Percentiles rank a stretch among this genome's conserved stretches.
These are phyloP conservation scores for Lasius platythorax DNA, from an alignment of 2,888 invertebrate species.

Conservation along the genomic window DNA sequence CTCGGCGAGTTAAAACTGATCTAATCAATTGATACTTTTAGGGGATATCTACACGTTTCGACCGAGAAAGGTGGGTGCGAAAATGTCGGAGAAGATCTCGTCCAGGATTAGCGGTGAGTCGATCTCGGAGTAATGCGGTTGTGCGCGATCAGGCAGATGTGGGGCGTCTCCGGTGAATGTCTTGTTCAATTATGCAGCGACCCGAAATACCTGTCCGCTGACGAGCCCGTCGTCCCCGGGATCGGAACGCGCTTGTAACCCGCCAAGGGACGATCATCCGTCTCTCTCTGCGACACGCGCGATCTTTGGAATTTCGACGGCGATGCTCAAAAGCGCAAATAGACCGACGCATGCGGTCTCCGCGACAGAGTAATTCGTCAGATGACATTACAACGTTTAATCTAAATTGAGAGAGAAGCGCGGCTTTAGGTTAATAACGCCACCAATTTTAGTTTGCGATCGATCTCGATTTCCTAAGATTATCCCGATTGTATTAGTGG, in stretches of 20 bases:
- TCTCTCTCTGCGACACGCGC: constrained; percentile 35
- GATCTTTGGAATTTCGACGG: constrained; percentile 40
- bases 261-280: constrained; percentile 29
- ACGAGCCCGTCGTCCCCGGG: constrained; percentile 39
- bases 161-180: constrained; percentile 48
- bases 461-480: not conserved
- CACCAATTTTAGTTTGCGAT: not conserved
- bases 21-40: not conserved
- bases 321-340: constrained; percentile 37
- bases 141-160: constrained; percentile 14
- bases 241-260: constrained; percentile 47
- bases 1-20: not conserved
- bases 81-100: not conserved
- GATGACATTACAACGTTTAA: constrained; percentile 14
- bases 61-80: not conserved
- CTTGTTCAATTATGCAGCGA: constrained; percentile 63
- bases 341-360: not conserved
- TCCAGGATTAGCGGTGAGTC: constrained; percentile 26
- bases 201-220: constrained; percentile 58
- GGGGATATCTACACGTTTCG: not conserved
- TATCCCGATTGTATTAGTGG: not conserved
- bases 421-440: not conserved
- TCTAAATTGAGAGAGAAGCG: constrained; percentile 21
- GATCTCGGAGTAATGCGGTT: constrained; percentile 22
- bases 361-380: constrained; percentile 13